phyloP scores from a whole-genome alignment of 2,888 invertebrate species.

The Saturnia japonica region DNA sequence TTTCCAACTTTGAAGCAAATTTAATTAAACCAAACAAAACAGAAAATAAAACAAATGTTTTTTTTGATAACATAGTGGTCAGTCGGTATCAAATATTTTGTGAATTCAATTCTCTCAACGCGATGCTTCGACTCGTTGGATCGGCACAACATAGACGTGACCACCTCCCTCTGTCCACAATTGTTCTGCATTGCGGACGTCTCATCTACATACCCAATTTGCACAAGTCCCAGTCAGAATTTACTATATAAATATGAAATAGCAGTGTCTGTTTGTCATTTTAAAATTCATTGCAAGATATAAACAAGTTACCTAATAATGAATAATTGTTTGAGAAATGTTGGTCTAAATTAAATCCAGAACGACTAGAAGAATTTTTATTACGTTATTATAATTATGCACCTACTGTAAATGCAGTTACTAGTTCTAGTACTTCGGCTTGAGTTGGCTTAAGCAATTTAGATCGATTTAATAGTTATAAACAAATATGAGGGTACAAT shows the following conservation, averaged over 20 bases:
- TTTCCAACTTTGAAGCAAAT: background rate
- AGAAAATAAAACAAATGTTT: background rate
- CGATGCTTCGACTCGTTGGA: slow-evolving; percentile 14
- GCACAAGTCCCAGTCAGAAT: background rate
- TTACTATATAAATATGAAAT: background rate
- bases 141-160: slow-evolving; percentile 10
- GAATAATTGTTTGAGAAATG: background rate
- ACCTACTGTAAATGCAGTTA: too few relatives aligned
- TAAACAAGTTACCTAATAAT: background rate
- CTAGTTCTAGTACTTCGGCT: too few relatives aligned
- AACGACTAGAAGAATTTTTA: background rate
- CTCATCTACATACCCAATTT: slow-evolving; percentile 19
- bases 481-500: too few relatives aligned
- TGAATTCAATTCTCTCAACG: slow-evolving; percentile 12
- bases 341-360: background rate
- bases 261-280: background rate
- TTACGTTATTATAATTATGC: too few relatives aligned
- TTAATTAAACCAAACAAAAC: background rate
- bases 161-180: slow-evolving; percentile 17
- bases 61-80: background rate
- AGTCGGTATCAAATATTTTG: background rate
- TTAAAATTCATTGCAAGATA: background rate
- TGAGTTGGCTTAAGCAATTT: too few relatives aligned
- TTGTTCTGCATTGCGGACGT: slow-evolving; percentile 22
- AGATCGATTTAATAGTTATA: too few relatives aligned